phyloP scores from a whole-genome alignment of 2,888 invertebrate species.

The Hyposoter dolosus region DNA sequence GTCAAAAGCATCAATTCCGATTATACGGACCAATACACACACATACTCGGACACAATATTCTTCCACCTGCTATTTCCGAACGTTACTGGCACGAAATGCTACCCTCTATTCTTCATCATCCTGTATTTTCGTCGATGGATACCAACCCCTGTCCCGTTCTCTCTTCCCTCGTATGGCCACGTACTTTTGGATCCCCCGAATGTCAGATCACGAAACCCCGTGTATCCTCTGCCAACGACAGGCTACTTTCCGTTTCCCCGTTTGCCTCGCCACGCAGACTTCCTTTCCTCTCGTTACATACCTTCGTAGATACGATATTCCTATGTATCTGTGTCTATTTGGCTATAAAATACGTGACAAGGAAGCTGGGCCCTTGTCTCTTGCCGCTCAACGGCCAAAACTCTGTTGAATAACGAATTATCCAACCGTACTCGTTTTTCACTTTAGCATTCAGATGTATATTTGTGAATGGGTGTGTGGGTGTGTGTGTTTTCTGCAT shows the following conservation, averaged over 20 bases:
- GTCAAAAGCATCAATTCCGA: slow-evolving; percentile 69
- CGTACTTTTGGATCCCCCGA: slow-evolving; percentile 35
- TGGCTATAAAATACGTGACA: slow-evolving; percentile 20
- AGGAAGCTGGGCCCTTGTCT: slow-evolving; percentile 35
- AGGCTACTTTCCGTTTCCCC: slow-evolving; percentile 13
- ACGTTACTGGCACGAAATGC: slow-evolving; percentile 67
- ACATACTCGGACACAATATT: slow-evolving; percentile 6
- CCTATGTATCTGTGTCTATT: background rate
- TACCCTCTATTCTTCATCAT: slow-evolving; percentile 10
- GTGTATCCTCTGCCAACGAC: slow-evolving; percentile 64
- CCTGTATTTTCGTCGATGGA: slow-evolving; percentile 48
- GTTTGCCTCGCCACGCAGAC: background rate
- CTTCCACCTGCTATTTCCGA: slow-evolving; percentile 47
- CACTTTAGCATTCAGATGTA: background rate
- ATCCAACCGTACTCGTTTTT: slow-evolving; percentile 10
- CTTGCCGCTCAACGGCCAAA: slow-evolving; percentile 51
- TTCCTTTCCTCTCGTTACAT: slow-evolving; percentile 31
- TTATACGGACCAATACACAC: slow-evolving; percentile 50
- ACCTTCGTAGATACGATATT: background rate
- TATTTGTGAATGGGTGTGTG: background rate
- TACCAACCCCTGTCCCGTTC: slow-evolving; percentile 1
- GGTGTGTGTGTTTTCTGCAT: background rate
- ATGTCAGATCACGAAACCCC: slow-evolving; percentile 63
- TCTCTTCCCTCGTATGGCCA: background rate
- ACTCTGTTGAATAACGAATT: slow-evolving; percentile 14